phyloP scores from a whole-genome alignment of 1,140 invertebrate genomes.

The Belonocnema kinseyi region DNA sequence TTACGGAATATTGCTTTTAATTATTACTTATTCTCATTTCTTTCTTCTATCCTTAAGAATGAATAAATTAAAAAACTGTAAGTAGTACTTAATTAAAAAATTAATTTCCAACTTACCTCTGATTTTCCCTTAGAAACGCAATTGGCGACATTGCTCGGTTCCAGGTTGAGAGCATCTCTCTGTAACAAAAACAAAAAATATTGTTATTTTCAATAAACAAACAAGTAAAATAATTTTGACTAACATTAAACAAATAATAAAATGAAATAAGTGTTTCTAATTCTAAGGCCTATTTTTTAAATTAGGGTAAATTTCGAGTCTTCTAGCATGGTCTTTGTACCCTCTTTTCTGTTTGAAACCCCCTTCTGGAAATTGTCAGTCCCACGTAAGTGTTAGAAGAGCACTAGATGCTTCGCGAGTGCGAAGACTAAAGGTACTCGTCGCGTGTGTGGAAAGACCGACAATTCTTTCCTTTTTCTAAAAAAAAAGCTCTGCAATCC shows the following conservation, averaged over 20 bases:
- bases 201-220: neutral
- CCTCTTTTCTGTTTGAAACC: neutral
- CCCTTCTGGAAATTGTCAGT: neutral
- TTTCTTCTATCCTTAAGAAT: too few relatives aligned
- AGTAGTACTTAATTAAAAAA: neutral
- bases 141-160: slow-evolving; percentile 85
- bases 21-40: too few relatives aligned
- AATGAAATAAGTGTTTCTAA: too few relatives aligned
- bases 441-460: slow-evolving; percentile 13
- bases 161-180: slow-evolving; percentile 84
- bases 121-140: slow-evolving; percentile 91
- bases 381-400: slow-evolving; percentile 1
- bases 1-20: too few relatives aligned
- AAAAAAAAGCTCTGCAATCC: slow-evolving; percentile 33
- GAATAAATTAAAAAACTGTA: neutral
- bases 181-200: slow-evolving; percentile 75
- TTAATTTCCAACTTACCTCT: slow-evolving; percentile 78
- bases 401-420: slow-evolving; percentile 25
- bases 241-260: too few relatives aligned
- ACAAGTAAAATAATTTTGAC: too few relatives aligned
- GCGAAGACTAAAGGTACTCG: slow-evolving; percentile 9
- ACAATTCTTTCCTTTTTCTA: neutral
- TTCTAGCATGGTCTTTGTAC: neutral
- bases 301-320: too few relatives aligned
- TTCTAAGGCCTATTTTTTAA: too few relatives aligned